Evolutionary conservation across 2,888 invertebrate genomes (phyloP).

Genomic region (Ashinkailepas kermadecensis): DNA sequence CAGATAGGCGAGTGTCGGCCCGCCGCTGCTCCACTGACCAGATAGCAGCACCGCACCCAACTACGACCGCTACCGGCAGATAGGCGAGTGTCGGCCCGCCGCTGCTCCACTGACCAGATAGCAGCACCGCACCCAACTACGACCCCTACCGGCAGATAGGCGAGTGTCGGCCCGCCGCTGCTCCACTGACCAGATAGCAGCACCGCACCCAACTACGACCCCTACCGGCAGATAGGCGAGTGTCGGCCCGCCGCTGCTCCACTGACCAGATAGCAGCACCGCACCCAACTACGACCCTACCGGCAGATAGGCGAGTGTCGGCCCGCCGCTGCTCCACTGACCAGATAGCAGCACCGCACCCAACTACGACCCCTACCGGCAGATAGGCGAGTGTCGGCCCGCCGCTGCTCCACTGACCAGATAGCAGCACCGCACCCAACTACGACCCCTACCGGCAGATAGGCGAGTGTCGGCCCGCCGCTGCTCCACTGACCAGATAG

Average conservation of each 20-base stretch:
- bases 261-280: too few relatives aligned
- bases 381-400: constrained; percentile 42
- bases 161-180: too few relatives aligned
- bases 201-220: constrained; percentile 34
- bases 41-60: constrained; percentile 36
- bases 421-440: not conserved
- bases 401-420: too few relatives aligned
- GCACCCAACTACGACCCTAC: constrained; percentile 38
- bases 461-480: constrained; percentile 30
- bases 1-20: constrained; percentile 37
- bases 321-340: too few relatives aligned
- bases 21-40: too few relatives aligned
- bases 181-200: too few relatives aligned
- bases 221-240: constrained; percentile 49
- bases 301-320: constrained; percentile 48
- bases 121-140: not conserved
- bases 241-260: too few relatives aligned
- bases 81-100: constrained; percentile 35
- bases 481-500: too few relatives aligned
- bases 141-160: constrained; percentile 50
- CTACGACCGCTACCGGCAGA: constrained; percentile 38
- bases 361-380: constrained; percentile 46
- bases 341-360: not conserved
- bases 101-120: not conserved
- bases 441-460: constrained; percentile 49